Evolutionary conservation across 2,797 vertebrate species (phyloP).

Genomic region (Parauchenoglanis ngamensis): DNA sequence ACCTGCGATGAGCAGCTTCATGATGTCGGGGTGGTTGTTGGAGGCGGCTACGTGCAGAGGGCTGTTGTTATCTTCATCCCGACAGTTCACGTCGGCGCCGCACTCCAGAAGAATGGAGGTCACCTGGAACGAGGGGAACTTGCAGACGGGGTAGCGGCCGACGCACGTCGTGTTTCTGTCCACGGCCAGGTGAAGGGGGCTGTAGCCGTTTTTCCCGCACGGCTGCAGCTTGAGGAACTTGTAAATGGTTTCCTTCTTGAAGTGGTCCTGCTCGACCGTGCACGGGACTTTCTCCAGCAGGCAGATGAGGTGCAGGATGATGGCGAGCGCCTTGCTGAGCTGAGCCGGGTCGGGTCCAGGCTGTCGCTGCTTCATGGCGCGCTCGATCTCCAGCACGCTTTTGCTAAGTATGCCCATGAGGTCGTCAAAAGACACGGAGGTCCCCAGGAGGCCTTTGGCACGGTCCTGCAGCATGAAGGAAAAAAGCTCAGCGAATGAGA

Average conservation of each 20-base stretch:
- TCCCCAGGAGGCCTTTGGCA: conserved; percentile 94
- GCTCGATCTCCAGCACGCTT: conserved; percentile 96
- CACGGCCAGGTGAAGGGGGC: conserved; percentile 94
- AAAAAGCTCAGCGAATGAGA: conserved; percentile 97
- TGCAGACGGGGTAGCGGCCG: conserved; percentile 96
- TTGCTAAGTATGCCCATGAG: conserved; percentile 97
- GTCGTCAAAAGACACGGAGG: conserved; percentile 94
- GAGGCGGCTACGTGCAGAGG: conserved; percentile 94
- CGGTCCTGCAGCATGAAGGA: conserved; percentile 99
- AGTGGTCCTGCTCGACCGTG: conserved; percentile 91
- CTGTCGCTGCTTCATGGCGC: conserved; percentile 85
- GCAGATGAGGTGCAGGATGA: conserved; percentile 98
- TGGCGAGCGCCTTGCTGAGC: conserved; percentile 95
- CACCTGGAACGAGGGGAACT: conserved; percentile 95
- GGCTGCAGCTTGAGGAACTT: conserved; percentile 94
- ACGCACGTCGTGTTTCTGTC: conserved; percentile 97
- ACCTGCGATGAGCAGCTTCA: conserved; percentile 95
- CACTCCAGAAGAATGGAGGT: conserved; percentile 94
- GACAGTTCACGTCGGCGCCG: conserved; percentile 90
- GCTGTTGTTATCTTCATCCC: conserved; percentile 94
- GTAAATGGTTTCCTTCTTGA: conserved; percentile 98
- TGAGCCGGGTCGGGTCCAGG: conserved; percentile 87
- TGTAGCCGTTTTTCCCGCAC: conserved; percentile 94
- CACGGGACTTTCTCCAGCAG: conserved; percentile 96
- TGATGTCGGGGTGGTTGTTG: conserved; percentile 97